Conservation (phyloP, 1,140 invertebrate species). For the Musca domestica region DNA sequence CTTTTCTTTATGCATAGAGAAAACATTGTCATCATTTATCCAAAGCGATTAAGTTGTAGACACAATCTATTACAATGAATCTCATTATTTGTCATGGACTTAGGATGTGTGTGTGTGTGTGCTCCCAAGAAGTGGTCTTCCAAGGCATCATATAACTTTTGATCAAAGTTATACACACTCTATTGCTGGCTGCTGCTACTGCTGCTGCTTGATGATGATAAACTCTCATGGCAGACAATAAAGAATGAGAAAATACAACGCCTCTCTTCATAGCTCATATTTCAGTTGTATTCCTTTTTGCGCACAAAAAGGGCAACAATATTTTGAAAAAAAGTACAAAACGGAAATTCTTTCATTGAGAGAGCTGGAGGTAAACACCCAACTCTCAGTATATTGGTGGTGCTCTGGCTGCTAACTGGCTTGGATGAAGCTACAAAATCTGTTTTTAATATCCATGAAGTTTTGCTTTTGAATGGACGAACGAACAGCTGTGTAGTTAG, state of each 20-base stretch:
- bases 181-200: not conserved
- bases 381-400: not conserved
- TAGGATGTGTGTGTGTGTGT: too few relatives aligned
- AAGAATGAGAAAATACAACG: not conserved
- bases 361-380: not conserved
- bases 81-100: constrained; percentile 51
- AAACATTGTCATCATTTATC: constrained; percentile 53
- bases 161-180: constrained; percentile 10
- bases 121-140: not conserved
- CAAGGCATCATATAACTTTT: constrained; percentile 12
- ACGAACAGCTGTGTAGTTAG: constrained; percentile 14
- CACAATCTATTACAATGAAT: constrained; percentile 55
- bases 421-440: constrained; percentile 4
- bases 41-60: constrained; percentile 54
- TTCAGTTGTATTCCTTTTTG: not conserved
- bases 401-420: too few relatives aligned
- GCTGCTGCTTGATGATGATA: not conserved
- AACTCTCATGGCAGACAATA: constrained; percentile 19
- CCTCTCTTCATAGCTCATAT: constrained; percentile 26
- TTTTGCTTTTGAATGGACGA: not conserved
- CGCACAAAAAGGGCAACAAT: constrained; percentile 10
- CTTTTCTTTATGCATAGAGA: constrained; percentile 2
- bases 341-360: not conserved
- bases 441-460: constrained; percentile 21
- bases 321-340: constrained; percentile 15